These are phyloP conservation scores for Corythoichthys intestinalis DNA, from an alignment of 2,113 vertebrate species.

Conservation along the genomic window DNA sequence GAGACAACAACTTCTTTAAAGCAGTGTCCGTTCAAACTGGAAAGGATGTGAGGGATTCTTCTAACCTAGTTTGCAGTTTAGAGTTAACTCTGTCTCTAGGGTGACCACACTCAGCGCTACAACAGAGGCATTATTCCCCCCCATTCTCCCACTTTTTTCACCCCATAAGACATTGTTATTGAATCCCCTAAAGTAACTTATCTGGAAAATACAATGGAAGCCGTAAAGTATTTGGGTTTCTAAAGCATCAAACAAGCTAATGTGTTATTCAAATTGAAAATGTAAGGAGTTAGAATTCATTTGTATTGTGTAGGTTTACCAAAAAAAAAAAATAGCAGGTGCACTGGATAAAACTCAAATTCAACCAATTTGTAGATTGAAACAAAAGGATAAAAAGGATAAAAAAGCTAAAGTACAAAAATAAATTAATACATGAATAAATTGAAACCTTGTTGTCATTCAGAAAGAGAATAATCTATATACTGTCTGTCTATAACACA, in stretches of 20 bases:
- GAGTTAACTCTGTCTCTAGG: slow-evolving; percentile 42
- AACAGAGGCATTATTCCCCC: slow-evolving; percentile 33
- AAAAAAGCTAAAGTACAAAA: neutral
- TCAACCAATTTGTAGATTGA: neutral
- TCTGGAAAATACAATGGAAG: neutral
- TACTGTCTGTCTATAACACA: neutral
- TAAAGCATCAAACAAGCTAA: neutral
- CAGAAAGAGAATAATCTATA: neutral
- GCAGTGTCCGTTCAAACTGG: slow-evolving; percentile 51
- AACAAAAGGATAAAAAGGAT: neutral
- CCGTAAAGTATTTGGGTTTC: neutral
- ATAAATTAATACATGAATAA: neutral
- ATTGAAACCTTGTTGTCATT: neutral
- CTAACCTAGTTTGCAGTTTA: slow-evolving; percentile 42
- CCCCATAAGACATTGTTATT: neutral
- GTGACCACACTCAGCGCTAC: slow-evolving; percentile 38
- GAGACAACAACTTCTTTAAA: slow-evolving; percentile 53
- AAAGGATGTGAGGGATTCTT: slow-evolving; percentile 42
- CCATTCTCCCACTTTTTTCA: neutral
- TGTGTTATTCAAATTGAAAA: neutral
- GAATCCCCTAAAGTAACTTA: neutral
- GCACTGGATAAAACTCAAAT: neutral
- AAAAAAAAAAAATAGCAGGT: neutral
- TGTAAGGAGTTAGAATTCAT: too few species aligned
- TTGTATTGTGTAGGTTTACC: neutral